These are phyloP conservation scores for Cichladusa arquata DNA, from an alignment of 2,113 vertebrate species.

Conservation along the genomic window DNA sequence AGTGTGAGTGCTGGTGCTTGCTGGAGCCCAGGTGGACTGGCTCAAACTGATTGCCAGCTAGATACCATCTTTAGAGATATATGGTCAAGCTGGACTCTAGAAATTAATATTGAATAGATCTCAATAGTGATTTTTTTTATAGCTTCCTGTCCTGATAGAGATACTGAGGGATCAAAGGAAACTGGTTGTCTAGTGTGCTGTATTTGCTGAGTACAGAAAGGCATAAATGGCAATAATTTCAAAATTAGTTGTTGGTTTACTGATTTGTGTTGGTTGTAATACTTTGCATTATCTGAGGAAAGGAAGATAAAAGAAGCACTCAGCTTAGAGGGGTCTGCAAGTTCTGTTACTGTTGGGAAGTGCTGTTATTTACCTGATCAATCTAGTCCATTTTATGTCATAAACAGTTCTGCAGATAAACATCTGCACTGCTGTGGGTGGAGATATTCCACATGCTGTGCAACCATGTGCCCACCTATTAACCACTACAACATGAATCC, in stretches of 20 bases:
- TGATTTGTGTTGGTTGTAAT: not conserved
- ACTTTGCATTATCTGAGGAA: not conserved
- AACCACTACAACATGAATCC: not conserved
- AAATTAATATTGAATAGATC: not conserved
- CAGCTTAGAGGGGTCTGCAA: not conserved
- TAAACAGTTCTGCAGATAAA: not conserved
- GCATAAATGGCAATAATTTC: not conserved
- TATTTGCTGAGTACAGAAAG: not conserved
- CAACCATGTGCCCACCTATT: not conserved
- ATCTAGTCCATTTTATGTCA: not conserved
- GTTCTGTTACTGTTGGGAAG: not conserved
- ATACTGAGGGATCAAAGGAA: not conserved
- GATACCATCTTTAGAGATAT: not conserved
- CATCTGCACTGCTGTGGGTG: not conserved
- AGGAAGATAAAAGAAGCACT: not conserved
- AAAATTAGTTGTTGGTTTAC: not conserved
- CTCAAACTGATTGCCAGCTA: not conserved
- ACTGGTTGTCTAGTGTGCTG: not conserved
- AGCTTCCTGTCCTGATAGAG: not conserved
- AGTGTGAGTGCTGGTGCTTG: not conserved
- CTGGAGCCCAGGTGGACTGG: not conserved
- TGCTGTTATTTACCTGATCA: not conserved
- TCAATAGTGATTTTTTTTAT: not conserved
- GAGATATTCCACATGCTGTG: not conserved
- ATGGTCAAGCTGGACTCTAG: not conserved